Conservation (phyloP, 1,140 invertebrate genomes). For the Druon quercuslanigerum region DNA sequence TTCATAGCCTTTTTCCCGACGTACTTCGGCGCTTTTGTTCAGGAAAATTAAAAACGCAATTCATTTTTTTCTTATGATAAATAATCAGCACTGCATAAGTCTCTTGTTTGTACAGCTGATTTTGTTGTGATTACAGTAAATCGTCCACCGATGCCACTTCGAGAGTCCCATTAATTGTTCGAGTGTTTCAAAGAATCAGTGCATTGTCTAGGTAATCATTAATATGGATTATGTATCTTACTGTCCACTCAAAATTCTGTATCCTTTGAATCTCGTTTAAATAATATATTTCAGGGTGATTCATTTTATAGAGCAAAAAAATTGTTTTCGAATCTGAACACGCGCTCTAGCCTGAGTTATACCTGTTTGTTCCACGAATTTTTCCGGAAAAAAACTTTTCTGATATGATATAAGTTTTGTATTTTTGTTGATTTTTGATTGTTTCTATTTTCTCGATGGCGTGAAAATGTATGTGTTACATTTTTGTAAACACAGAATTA, state of each 20-base stretch:
- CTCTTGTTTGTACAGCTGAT: conserved; percentile 76
- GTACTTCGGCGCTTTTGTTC: conserved; percentile 1
- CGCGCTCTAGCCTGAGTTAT: too few species aligned
- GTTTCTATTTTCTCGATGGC: too few species aligned
- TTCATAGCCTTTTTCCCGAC: conserved; percentile 10
- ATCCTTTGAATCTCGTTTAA: conserved; percentile 39
- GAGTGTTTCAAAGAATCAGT: conserved; percentile 75
- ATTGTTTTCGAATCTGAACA: too few species aligned
- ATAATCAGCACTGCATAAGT: conserved; percentile 53
- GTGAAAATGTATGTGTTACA: too few species aligned
- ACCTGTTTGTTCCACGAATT: too few species aligned
- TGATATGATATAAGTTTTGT: too few species aligned
- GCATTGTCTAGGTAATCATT: conserved; percentile 76
- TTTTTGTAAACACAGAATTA: too few species aligned
- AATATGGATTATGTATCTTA: conserved; percentile 73
- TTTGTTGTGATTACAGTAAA: conserved; percentile 77
- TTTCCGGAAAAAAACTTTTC: too few species aligned
- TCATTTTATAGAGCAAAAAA: too few species aligned
- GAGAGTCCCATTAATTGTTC: conserved; percentile 74
- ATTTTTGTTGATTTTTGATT: too few species aligned
- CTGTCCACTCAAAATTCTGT: conserved; percentile 30
- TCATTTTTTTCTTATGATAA: conserved; percentile 33
- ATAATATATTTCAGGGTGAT: conserved; percentile 33
- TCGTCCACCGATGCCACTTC: conserved; percentile 71
- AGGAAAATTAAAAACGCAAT: conserved; percentile 14